These are phyloP conservation scores for Aldabrachelys gigantea DNA, from an alignment of 2,113 vertebrate genomes.

Conservation along the genomic window DNA sequence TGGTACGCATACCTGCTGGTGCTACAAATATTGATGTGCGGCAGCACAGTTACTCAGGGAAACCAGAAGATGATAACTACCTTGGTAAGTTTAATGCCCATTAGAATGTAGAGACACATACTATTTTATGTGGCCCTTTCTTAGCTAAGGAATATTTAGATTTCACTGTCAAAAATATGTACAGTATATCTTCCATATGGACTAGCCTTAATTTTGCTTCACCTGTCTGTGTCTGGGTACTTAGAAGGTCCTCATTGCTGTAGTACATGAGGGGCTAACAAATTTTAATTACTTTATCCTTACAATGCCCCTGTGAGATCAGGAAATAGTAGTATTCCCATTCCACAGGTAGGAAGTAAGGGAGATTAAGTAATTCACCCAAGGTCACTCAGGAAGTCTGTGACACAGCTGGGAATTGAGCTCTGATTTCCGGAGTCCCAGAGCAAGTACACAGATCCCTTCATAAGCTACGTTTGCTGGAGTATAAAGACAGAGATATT, in stretches of 20 bases:
- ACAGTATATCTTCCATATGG: neutral
- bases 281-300: neutral
- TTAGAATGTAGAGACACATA: neutral
- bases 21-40: slow-evolving; percentile 97
- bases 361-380: neutral
- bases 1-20: slow-evolving; percentile 95
- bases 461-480: neutral
- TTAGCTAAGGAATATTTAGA: neutral
- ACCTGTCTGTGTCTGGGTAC: neutral
- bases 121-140: neutral
- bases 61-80: slow-evolving; percentile 98
- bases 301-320: neutral
- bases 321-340: neutral
- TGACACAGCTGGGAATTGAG: neutral
- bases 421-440: neutral
- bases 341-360: neutral
- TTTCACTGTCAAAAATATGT: neutral
- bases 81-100: slow-evolving; percentile 85
- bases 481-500: neutral
- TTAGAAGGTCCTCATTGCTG: neutral
- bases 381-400: neutral
- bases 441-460: neutral
- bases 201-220: neutral
- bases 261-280: neutral
- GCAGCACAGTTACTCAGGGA: slow-evolving; percentile 98